A percentile compares a stretch with the other conserved stretches of the same genome.
Evolutionary conservation across 2,797 vertebrate species (phyloP).

Genomic region (Rhabdomys pumilio): DNA sequence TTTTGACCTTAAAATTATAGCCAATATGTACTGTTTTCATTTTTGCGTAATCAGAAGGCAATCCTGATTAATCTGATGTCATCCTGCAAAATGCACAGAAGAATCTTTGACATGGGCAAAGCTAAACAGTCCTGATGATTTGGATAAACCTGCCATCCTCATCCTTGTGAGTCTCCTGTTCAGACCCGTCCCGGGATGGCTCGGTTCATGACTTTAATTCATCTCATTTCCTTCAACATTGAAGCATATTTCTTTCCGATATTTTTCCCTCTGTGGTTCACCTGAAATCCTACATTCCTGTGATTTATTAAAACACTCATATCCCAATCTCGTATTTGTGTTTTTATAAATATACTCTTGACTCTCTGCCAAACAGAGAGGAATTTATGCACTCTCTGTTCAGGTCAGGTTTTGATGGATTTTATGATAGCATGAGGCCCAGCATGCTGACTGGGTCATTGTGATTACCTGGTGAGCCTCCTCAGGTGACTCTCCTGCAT

Average conservation of each 20-base stretch:
- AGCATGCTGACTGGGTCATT: accelerated
- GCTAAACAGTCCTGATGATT: background rate
- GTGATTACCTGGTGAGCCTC: background rate
- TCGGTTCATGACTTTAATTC: background rate
- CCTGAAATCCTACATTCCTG: background rate
- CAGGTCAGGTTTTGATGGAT: background rate
- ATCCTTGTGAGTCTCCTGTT: background rate
- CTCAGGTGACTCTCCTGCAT: background rate
- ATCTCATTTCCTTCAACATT: background rate
- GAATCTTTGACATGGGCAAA: background rate
- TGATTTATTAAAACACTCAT: constrained; percentile 25
- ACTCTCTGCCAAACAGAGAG: background rate
- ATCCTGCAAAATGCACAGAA: background rate
- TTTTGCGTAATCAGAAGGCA: constrained; percentile 58
- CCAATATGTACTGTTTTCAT: constrained; percentile 46
- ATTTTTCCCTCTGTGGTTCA: background rate
- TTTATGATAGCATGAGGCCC: background rate
- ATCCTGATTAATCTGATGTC: constrained; percentile 28
- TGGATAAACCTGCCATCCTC: background rate
- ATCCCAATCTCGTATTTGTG: background rate
- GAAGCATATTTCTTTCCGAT: background rate
- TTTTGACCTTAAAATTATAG: constrained; percentile 67
- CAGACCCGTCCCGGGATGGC: background rate
- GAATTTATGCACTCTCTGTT: background rate
- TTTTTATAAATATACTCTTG: background rate